Percentiles rank a stretch among this genome's conserved stretches.
phyloP scores from a whole-genome alignment of 2,888 invertebrate genomes.

The Caenorhabditis panamensis region DNA sequence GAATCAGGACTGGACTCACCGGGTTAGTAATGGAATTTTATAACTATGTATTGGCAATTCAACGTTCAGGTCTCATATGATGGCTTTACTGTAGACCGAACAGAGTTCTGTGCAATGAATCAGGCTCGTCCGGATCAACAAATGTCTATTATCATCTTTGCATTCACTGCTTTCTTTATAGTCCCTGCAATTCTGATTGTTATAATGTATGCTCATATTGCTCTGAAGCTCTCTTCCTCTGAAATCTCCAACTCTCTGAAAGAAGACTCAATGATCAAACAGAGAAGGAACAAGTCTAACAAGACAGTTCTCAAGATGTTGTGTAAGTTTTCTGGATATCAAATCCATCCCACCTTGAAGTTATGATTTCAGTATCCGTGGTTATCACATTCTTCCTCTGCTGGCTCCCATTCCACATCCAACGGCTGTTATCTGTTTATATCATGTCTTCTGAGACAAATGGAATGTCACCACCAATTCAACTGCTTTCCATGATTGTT shows the following conservation, averaged over 20 bases:
- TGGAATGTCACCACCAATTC: constrained; percentile 59
- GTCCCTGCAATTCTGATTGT: constrained; percentile 74
- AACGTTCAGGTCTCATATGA: constrained; percentile 68
- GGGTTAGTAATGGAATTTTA: constrained; percentile 43
- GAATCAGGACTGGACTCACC: constrained; percentile 56
- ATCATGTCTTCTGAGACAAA: constrained; percentile 71
- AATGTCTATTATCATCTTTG: constrained; percentile 71
- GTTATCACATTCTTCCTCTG: constrained; percentile 94
- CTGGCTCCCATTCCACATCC: constrained; percentile 96
- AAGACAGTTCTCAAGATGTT: constrained; percentile 71
- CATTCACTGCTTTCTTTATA: constrained; percentile 78
- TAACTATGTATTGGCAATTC: not conserved
- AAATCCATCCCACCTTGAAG: not conserved
- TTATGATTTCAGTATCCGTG: constrained; percentile 88
- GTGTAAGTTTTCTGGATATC: constrained; percentile 48
- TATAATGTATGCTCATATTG: constrained; percentile 79
- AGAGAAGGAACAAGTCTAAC: constrained; percentile 58
- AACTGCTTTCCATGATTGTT: constrained; percentile 64
- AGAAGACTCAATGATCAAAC: constrained; percentile 24
- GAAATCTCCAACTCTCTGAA: constrained; percentile 47
- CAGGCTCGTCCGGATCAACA: constrained; percentile 63
- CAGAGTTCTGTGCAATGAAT: constrained; percentile 78
- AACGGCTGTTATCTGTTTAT: constrained; percentile 87
- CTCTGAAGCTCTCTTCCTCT: constrained; percentile 66
- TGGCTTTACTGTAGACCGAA: constrained; percentile 67